Evolutionary conservation across 2,797 vertebrate genomes (phyloP).

Genomic region (Liparis tanakae): DNA sequence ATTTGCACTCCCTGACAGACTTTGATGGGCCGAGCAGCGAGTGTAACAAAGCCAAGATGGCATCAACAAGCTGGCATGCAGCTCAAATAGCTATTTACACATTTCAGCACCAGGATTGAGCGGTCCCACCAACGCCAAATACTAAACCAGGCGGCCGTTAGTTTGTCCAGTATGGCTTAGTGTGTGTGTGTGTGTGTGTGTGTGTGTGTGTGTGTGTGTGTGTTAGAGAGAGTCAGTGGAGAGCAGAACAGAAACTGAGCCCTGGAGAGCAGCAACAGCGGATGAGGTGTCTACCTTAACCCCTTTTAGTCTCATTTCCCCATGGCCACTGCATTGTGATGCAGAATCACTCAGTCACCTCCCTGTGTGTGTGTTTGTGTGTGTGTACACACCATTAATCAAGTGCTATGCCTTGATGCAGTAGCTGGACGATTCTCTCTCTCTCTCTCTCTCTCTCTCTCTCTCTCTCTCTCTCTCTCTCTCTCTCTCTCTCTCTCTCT

Average conservation of each 20-base stretch:
- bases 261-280: slow-evolving; percentile 58
- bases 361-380: slow-evolving; percentile 20
- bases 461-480: slow-evolving; percentile 42
- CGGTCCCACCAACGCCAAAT: slow-evolving; percentile 15
- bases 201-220: slow-evolving; percentile 17
- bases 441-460: slow-evolving; percentile 42
- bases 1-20: background rate
- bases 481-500: slow-evolving; percentile 42
- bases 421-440: slow-evolving; percentile 66
- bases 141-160: slow-evolving; percentile 16
- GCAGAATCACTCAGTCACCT: slow-evolving; percentile 76
- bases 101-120: slow-evolving; percentile 16
- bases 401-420: slow-evolving; percentile 69
- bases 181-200: background rate
- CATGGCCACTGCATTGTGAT: slow-evolving; percentile 74
- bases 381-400: slow-evolving; percentile 73
- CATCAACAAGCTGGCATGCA: background rate
- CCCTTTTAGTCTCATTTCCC: slow-evolving; percentile 72
- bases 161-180: slow-evolving; percentile 13
- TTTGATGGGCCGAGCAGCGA: background rate
- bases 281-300: slow-evolving; percentile 74
- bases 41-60: slow-evolving; percentile 6
- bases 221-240: background rate
- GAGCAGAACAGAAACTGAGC: slow-evolving; percentile 32
- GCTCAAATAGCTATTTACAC: slow-evolving; percentile 12